These are phyloP conservation scores for Sebastes flavidus DNA, from an alignment of 2,797 vertebrate genomes.

Conservation along the genomic window DNA sequence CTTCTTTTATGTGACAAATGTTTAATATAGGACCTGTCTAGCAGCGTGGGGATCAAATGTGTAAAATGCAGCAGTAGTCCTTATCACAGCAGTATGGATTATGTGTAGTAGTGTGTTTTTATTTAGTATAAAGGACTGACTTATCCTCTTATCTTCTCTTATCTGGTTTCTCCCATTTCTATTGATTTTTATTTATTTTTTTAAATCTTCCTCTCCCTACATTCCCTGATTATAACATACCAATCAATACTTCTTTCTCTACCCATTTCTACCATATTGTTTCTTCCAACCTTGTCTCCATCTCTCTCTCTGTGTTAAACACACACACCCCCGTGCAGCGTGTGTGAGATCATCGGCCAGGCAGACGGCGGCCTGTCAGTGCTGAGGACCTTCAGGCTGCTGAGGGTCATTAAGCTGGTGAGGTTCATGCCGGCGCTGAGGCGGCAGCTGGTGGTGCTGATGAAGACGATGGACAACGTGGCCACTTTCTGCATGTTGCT, in stretches of 20 bases:
- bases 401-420: conserved; percentile 95
- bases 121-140: neutral
- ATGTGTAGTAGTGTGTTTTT: neutral
- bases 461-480: conserved; percentile 99
- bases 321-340: conserved; percentile 61
- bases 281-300: too few species aligned
- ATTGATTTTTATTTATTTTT: neutral
- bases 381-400: conserved; percentile 92
- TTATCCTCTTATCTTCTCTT: neutral
- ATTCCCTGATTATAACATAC: neutral
- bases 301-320: neutral
- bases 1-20: neutral
- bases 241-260: neutral
- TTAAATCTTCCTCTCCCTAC: neutral
- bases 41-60: neutral
- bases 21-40: neutral
- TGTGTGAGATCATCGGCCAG: conserved; percentile 96
- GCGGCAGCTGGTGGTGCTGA: conserved; percentile 95
- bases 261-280: neutral
- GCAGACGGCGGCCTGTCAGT: conserved; percentile 94
- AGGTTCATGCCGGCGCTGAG: conserved; percentile 96
- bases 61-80: neutral
- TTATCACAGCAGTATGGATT: neutral
- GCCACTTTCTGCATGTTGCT: conserved; percentile 99
- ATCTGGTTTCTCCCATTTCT: neutral